Conservation (phyloP, 2,113 vertebrate genomes). For the Nymphicus hollandicus region DNA sequence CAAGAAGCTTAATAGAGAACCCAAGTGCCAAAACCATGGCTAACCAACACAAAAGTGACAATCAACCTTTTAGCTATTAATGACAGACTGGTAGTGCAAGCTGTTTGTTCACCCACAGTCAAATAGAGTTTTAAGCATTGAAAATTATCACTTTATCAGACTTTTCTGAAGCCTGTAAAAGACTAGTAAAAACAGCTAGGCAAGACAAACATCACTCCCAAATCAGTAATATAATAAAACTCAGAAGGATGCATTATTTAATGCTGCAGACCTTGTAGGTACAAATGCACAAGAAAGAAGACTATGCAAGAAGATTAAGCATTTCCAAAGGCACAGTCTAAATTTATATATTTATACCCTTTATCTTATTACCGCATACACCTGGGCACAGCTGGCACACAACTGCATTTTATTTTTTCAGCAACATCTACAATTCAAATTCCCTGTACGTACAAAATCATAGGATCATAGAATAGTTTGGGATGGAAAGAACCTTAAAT, state of each 20-base stretch:
- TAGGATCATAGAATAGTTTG: too few species aligned
- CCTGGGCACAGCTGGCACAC: not conserved
- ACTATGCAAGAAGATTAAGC: not conserved
- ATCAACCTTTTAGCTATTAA: not conserved
- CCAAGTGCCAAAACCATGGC: not conserved
- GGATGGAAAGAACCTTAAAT: too few species aligned
- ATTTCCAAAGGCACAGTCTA: not conserved
- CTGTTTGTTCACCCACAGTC: not conserved
- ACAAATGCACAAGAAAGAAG: not conserved
- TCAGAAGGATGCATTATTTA: not conserved
- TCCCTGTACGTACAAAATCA: not conserved
- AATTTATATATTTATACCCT: not conserved
- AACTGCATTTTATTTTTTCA: not conserved
- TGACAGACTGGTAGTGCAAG: not conserved
- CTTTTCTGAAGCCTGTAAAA: not conserved
- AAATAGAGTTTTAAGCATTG: not conserved
- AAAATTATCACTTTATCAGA: not conserved
- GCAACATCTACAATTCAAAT: not conserved
- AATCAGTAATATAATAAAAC: not conserved
- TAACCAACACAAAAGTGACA: not conserved
- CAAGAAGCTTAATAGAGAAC: not conserved
- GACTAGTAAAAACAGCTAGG: not conserved
- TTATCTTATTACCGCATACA: not conserved
- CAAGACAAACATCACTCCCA: not conserved
- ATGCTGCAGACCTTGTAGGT: not conserved